Conservation (phyloP, 2,113 vertebrate species). For the Lates calcarifer region DNA sequence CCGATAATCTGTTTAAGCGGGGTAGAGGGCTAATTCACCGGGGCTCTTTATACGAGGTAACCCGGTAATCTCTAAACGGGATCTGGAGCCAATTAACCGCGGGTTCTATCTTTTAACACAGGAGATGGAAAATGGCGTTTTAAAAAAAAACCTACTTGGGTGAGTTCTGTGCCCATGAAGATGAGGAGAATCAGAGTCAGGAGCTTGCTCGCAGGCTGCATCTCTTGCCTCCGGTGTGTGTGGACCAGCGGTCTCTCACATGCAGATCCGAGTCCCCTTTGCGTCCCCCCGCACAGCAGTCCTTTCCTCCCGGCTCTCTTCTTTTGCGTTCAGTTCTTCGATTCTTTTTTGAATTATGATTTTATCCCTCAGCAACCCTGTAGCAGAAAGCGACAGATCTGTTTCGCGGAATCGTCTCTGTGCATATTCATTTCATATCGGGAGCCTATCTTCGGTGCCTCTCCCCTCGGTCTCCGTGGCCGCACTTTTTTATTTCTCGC, state of each 20-base stretch:
- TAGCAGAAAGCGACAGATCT: constrained; percentile 82
- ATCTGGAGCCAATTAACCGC: constrained; percentile 67
- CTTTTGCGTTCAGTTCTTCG: background rate
- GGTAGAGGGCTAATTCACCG: constrained; percentile 66
- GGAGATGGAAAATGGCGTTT: constrained; percentile 84
- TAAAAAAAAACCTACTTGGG: constrained; percentile 90
- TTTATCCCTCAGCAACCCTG: constrained; percentile 84
- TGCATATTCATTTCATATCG: constrained; percentile 88
- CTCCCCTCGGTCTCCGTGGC: constrained; percentile 44
- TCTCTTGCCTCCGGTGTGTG: constrained; percentile 88
- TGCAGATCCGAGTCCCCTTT: constrained; percentile 83
- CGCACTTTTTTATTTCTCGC: constrained; percentile 66
- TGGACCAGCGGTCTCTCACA: constrained; percentile 87
- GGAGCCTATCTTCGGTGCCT: constrained; percentile 69
- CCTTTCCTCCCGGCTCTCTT: constrained; percentile 63
- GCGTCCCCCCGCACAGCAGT: constrained; percentile 70
- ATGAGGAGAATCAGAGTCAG: constrained; percentile 92
- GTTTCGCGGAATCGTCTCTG: constrained; percentile 85
- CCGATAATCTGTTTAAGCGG: constrained; percentile 70
- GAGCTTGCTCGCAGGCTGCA: constrained; percentile 95
- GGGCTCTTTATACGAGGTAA: constrained; percentile 50
- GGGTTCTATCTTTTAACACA: constrained; percentile 9
- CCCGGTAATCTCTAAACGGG: constrained; percentile 47
- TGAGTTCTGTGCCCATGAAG: constrained; percentile 97
- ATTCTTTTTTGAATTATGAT: background rate